Percentiles rank a stretch among this genome's conserved stretches.
phyloP scores from a whole-genome alignment of 2,888 invertebrate species.

The Orchestes rusci region DNA sequence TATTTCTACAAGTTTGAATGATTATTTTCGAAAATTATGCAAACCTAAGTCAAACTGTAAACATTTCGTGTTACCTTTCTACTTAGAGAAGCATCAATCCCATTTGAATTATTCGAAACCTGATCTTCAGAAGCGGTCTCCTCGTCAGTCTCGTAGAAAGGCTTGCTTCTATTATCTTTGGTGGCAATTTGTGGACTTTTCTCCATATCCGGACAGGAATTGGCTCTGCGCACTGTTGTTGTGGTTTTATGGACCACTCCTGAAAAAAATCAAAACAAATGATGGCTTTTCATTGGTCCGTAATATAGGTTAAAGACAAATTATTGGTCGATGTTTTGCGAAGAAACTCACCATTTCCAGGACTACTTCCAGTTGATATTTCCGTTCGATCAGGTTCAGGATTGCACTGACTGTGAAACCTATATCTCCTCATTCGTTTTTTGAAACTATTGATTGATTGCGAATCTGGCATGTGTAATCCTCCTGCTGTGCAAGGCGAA shows the following conservation, averaged over 20 bases:
- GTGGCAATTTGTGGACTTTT: slow-evolving; percentile 37
- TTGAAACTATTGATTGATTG: slow-evolving; percentile 52
- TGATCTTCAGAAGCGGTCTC: slow-evolving; percentile 28
- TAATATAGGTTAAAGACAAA: no score
- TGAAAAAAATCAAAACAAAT: no score
- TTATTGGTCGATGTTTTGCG: no score
- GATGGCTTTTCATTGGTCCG: no score
- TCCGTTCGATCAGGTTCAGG: slow-evolving; percentile 41
- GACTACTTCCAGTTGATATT: slow-evolving; percentile 44
- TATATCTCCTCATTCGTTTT: slow-evolving; percentile 50
- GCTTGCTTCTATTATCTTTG: slow-evolving; percentile 36
- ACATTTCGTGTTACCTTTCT: slow-evolving; percentile 3
- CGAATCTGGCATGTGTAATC: slow-evolving; percentile 55
- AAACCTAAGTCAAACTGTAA: slow-evolving; percentile 1
- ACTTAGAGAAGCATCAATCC: slow-evolving; percentile 17
- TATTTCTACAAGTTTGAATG: background rate
- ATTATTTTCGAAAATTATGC: no score
- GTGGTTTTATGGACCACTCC: no score
- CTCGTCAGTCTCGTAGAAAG: slow-evolving; percentile 43
- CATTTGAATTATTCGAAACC: slow-evolving; percentile 25
- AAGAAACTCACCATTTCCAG: slow-evolving; percentile 39
- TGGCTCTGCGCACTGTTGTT: slow-evolving; percentile 49
- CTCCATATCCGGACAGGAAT: slow-evolving; percentile 59
- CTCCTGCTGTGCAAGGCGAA: slow-evolving; percentile 51
- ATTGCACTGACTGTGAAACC: slow-evolving; percentile 58